Base-by-base conservation (phyloP, 2,113 vertebrate genomes). In the Raja brachyura region DNA sequence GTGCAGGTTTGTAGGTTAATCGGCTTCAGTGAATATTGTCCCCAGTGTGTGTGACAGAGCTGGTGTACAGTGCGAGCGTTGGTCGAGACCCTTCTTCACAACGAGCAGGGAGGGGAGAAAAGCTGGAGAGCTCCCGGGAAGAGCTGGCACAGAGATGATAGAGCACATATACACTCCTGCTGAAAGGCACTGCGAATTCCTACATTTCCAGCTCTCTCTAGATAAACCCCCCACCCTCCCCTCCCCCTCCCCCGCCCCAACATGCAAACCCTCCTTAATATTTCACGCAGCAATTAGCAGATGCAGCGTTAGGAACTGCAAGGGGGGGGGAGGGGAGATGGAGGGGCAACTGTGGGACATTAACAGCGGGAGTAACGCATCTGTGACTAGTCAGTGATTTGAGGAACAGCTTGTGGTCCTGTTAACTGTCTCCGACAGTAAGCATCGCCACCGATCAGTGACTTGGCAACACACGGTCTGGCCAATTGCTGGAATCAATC, bases 401-500 rank as follows among this genome's bases (percentile, higher is more conserved):
- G 59, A 63, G 83, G 59, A 86, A 63, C 83, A 86, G 83, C 83
- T 86, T 63, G 83, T 18, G 56, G n/a, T 61, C 83, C 61, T 14
- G n/a, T 61, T 86, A 86, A 63, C 83, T 31, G 56, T 63, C 83
- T 63, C 83, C 61, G 59, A 63, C 59, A 25, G 61, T 31, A 86
- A 63, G 83, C 13, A 5, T n/a, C 31, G 25, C 83, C 25, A 28
- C 25, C 28, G 59, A 63, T 63, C 83, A 63, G 59, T 28, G 83
- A 63, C n/a, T 16, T 8, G 11, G 25, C 54, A 83, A n/a, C 11
- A 10, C 56, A 61, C 28, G 2, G 25, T 11, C 31, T 63, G 0
- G 13, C 1, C 56, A 63, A 86, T 63, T 86, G 59, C 83, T 31
- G 5, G 59, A 86, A 86, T 86, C 83, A 86, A 63, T 86, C 83